Conservation (phyloP, 2,888 invertebrate genomes). For the Itoplectis maculator region DNA sequence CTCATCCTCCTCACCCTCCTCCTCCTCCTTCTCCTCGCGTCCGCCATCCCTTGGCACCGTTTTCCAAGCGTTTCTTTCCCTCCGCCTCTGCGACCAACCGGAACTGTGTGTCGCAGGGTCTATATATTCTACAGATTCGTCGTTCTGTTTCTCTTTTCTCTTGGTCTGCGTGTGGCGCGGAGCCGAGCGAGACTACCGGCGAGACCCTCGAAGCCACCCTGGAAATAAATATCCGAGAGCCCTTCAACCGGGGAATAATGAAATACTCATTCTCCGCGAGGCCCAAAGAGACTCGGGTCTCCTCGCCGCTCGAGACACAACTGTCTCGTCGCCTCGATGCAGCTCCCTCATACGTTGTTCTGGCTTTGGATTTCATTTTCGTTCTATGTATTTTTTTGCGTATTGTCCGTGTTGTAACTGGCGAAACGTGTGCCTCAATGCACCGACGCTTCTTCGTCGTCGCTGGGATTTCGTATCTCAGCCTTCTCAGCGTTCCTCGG, state of each 20-base stretch:
- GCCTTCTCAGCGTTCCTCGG: no score
- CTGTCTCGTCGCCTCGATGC: conserved; percentile 46
- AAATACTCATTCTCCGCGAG: conserved; percentile 60
- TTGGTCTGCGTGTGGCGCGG: background rate
- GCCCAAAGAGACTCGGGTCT: conserved; percentile 18
- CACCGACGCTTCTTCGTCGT: background rate
- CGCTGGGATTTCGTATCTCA: background rate
- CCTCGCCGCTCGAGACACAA: conserved; percentile 37
- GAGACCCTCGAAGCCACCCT: conserved; percentile 42
- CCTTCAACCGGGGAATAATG: conserved; percentile 56
- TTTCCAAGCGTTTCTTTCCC: conserved; percentile 45
- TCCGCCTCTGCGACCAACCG: conserved; percentile 26
- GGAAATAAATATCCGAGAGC: conserved; percentile 61
- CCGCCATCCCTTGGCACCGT: conserved; percentile 33
- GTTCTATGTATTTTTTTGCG: background rate
- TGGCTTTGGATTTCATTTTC: background rate
- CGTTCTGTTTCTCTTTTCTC: no score
- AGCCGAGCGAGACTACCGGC: conserved; percentile 14
- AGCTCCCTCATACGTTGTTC: background rate
- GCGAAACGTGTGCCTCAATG: background rate
- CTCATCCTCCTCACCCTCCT: conserved; percentile 56
- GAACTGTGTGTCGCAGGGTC: conserved; percentile 5
- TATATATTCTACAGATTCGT: conserved; percentile 11
- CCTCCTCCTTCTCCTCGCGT: conserved; percentile 57
- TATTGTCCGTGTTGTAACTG: background rate